Base-by-base conservation (phyloP, 1,140 invertebrate genomes). In the Sitophilus oryzae region DNA sequence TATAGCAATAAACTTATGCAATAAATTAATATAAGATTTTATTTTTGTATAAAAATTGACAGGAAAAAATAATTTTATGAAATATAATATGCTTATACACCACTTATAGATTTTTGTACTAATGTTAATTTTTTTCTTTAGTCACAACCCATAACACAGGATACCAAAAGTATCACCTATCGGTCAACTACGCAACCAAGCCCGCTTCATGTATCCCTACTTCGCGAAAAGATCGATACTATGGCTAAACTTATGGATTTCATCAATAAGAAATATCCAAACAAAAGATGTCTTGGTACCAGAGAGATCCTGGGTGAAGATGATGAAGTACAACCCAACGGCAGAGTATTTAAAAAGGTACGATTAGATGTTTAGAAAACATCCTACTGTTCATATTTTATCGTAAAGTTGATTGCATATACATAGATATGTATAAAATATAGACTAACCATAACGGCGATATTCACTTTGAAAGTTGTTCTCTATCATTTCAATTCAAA, bases 311-410 rank as follows among this genome's bases (percentile, higher is more conserved):
- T 97, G 3, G 84, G 85, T 41, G 94, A 96, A 71, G 92, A 96
- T 68, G 92, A 98, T 66, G 95, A 98, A 71, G 71, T 84, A 1
- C 93, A 98, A 70, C 82, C 87, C 0, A 95, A 96, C 73, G 96
- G 96, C 38, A 82, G 90, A 67, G 80, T 96, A 16, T 98, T 99
- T 67, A 97, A 97, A 75, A 98, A 99, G 80, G 85, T 88, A 64
- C 59, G 20, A 4, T n/a, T 30, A 30, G 25, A 30, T 30, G 25
- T 6, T 30, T 6, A 30, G 5, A 5, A 30, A 30, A 30, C 5
- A 30, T 6, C 25, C 25, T n/a, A n/a, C n/a, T n/a, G n/a, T n/a
- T n/a, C n/a, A n/a, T n/a, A n/a, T n/a, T n/a, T n/a, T n/a, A n/a
- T n/a, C n/a, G n/a, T n/a, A n/a, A n/a, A n/a, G n/a, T n/a, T n/a